Evolutionary conservation across 2,888 invertebrate genomes (phyloP), one percentile per base, ranked within the genome.

Genomic region (Amphipoea lucens): DNA sequence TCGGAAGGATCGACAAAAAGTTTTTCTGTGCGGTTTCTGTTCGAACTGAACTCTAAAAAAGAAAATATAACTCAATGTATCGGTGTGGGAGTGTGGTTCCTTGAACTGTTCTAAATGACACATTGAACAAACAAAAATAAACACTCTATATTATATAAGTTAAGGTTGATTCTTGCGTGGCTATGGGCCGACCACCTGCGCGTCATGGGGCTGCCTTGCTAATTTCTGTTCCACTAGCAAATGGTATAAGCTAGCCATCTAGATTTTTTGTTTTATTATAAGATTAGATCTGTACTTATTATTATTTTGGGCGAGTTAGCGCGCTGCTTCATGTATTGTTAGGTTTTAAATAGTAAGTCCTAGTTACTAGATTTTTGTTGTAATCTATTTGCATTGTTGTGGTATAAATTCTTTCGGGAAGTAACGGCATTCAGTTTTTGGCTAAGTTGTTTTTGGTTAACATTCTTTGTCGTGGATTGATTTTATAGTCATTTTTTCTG

Each of bases 11-110:
- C 17, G 4, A 14, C 36, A 74, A 79, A 83, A 81, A 69, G 45
- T n/a, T 76, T 76, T 71, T 73, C 42, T 66, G 29, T n/a, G 51
- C 66, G 72, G 70, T 80, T 81, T 81, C 65, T 72, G 40, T 63
- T 78, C 65, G 45, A 29, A 83, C 84, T 73, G 90, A 87, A 87
- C 88, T 85, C 91, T 87, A 87, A 91, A 87, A 90, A 94, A 92
- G 90, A 91, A 91, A 92, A 91, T 90, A 90, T 89, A 90, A 90
- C 91, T 90, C 76, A 73, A 71, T 86, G 76, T 86, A 86, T 87
- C 87, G 77, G 90, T 94, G 95, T 95, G 94, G 94, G 95, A 93
- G 94, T 92, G 91, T 91, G 85, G 95, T 94, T 94, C 93, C 88
- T 93, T 94, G 94, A 95, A 95, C 94, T 90, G 84, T 66, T 42